Percentiles rank a stretch among this genome's conserved stretches.
Conservation (phyloP, 2,797 vertebrate species). For the Helarctos malayanus region DNA sequence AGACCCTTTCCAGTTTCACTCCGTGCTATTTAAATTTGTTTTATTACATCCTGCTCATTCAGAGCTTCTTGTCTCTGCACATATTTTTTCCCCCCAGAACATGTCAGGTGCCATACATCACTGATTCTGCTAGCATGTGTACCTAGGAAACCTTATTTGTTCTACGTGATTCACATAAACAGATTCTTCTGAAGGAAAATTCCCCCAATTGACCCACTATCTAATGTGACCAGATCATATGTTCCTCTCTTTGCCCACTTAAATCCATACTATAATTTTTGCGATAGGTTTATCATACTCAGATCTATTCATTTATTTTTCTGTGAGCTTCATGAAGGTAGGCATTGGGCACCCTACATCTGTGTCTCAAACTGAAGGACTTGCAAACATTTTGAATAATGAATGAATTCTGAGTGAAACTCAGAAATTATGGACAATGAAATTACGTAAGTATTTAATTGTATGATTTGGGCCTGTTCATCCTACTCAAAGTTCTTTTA, state of each 20-base stretch:
- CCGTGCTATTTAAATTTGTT: background rate
- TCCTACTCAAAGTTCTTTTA: background rate
- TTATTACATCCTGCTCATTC: background rate
- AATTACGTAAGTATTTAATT: background rate
- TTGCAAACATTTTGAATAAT: background rate
- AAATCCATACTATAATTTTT: background rate
- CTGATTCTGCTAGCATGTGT: background rate
- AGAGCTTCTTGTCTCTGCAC: background rate
- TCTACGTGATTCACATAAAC: background rate
- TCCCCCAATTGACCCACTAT: background rate
- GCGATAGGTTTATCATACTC: background rate
- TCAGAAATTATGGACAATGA: background rate
- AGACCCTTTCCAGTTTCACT: background rate
- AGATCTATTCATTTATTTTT: background rate
- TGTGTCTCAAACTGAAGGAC: background rate
- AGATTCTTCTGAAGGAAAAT: background rate
- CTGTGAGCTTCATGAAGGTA: background rate
- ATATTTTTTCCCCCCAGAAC: background rate
- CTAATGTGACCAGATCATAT: background rate
- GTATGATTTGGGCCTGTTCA: background rate
- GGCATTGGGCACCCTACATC: background rate
- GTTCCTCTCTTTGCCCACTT: background rate
- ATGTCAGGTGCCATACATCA: background rate
- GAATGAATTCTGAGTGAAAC: background rate
- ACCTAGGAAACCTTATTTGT: background rate